Base-by-base conservation (phyloP, 2,888 invertebrate genomes). In the Entomobrya proxima region DNA sequence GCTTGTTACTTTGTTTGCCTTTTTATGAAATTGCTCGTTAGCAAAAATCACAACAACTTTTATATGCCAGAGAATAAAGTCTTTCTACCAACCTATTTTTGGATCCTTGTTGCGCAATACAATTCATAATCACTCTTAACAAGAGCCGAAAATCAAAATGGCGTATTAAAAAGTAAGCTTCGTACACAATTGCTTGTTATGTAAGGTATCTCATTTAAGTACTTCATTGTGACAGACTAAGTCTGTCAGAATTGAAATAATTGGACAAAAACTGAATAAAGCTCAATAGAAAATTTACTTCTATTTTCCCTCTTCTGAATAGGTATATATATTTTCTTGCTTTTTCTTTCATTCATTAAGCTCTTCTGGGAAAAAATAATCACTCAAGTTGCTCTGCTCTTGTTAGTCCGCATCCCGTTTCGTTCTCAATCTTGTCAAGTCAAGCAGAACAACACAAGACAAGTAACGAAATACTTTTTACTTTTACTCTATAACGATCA, bases 321-420 rank as follows among this genome's bases (percentile, higher is more conserved):
- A n/a, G n/a, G n/a, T n/a, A n/a, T n/a, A n/a, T n/a, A n/a, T n/a
- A n/a, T n/a, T n/a, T n/a, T n/a, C n/a, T n/a, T 52, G 7, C 6
- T 18, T 21, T 18, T 52, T 52, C 67, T 67, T 64, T 64, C 67
- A 79, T 79, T 79, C 78, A 79, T 79, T 79, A 79, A 79, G 50
- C 64, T 50, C 78, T 67, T 79, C 32, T 44, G 30, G 37, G 40
- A 76, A 76, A 58, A 76, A 35, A 24, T 58, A 35, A 52, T 75
- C 52, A 52, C 50, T 52, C 52, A 52, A 40, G 18, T 47, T 58
- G 52, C 30, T 76, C 58, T 37, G 32, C 40, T 30, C 52, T 15
- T 13, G 4, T 9, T 35, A n/a, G 11, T 58, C 21, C 18, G 21
- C 52, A 47, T 47, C 47, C n/a, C 47, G 7, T 11, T n/a, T 47